phyloP scores from a whole-genome alignment of 2,797 vertebrate species.

The Holocentrus rufus region DNA sequence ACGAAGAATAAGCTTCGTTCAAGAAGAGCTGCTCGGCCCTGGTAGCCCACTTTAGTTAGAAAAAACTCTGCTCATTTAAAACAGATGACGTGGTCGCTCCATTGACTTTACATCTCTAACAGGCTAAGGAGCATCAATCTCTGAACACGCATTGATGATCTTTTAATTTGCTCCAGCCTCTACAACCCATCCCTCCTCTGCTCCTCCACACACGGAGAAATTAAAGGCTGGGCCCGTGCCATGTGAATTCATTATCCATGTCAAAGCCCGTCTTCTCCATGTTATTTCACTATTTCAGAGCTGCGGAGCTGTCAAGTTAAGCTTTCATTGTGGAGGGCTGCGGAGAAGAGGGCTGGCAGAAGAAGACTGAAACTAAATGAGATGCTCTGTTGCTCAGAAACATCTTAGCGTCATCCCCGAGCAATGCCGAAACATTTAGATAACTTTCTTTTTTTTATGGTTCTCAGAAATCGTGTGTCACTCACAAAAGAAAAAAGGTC shows the following conservation, averaged over 20 bases:
- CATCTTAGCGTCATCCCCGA: constrained; percentile 24
- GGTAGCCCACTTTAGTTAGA: constrained; percentile 11
- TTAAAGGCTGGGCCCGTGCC: constrained; percentile 31
- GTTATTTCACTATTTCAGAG: constrained; percentile 26
- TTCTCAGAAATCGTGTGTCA: not conserved
- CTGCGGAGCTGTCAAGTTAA: constrained; percentile 31
- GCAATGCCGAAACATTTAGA: constrained; percentile 41
- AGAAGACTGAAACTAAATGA: constrained; percentile 22
- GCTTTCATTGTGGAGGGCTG: constrained; percentile 12
- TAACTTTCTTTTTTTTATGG: not conserved
- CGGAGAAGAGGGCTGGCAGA: constrained; percentile 1
- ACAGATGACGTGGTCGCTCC: constrained; percentile 36
- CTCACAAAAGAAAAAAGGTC: constrained; percentile 12
- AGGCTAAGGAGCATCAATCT: constrained; percentile 48
- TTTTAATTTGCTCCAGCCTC: constrained; percentile 51
- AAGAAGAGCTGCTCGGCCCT: constrained; percentile 7
- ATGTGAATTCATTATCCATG: constrained; percentile 50
- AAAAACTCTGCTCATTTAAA: constrained; percentile 29
- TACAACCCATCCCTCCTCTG: not conserved
- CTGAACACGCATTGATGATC: constrained; percentile 33
- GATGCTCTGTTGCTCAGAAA: constrained; percentile 21
- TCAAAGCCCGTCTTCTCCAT: constrained; percentile 20
- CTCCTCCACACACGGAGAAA: constrained; percentile 34
- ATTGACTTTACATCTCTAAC: constrained; percentile 51
- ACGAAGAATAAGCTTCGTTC: constrained; percentile 24